Evolutionary conservation across 2,113 vertebrate genomes (phyloP), one percentile per base, ranked within the genome.

Genomic region (Hymenochirus boettgeri): DNA sequence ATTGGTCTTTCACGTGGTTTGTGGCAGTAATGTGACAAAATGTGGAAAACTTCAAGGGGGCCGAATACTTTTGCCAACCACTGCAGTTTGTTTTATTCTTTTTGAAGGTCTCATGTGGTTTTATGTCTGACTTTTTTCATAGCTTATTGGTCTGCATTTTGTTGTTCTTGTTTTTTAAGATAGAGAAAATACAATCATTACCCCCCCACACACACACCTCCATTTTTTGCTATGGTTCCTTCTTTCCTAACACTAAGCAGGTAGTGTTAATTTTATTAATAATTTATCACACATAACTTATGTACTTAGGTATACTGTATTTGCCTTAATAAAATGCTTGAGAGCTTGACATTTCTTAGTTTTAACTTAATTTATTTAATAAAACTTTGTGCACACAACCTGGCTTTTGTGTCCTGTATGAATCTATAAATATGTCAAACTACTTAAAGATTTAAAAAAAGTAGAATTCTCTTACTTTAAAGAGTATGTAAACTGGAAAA

Each of bases 321-420:
- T 88, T 84, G 93, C 92, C 92, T 98, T 98, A 95, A 81, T 77
- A 62, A 88, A 75, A 86, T 86, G 88, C 87, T 92, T 91, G 86
- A 91, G 81, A 89, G 91, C 89, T 79, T 84, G 79, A 75, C 65
- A 76, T 77, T 84, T 88, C 77, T 86, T 90, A 80, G 79, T 77
- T 80, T 81, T 90, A 83, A 88, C 79, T 91, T 94, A 91, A 94
- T 92, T 92, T 95, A 92, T 93, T 94, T 89, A 87, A 89, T 82
- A 82, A 75, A 79, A 86, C 83, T 84, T 86, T 82, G 80, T 91
- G 88, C 89, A 91, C 90, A 93, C 85, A 88, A 87, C 80, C 79
- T 81, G 81, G 77, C 71, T 72, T 62, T 84, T 88, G 82, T 82
- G 80, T 91, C 87, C 85, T 91, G 80, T 90, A 87, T 82, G 73